These are phyloP conservation scores for Tenrec ecaudatus DNA, from an alignment of 2,113 vertebrate genomes.

Conservation along the genomic window DNA sequence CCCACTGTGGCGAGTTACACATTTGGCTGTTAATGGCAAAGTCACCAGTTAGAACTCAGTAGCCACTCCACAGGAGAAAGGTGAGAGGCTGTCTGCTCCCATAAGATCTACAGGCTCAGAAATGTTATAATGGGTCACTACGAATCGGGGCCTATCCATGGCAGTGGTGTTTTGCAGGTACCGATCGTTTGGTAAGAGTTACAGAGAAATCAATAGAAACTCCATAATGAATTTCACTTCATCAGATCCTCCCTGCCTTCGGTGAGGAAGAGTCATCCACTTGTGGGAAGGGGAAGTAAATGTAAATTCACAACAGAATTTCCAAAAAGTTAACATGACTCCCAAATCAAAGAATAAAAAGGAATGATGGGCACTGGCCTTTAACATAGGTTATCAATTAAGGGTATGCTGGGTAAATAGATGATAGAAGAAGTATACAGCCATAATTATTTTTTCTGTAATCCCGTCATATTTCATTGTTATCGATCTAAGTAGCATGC, in stretches of 20 bases:
- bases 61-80: too few relatives aligned
- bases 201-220: too few relatives aligned
- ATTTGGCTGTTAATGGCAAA: too few relatives aligned
- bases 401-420: constrained; percentile 4
- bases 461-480: not conserved
- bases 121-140: too few relatives aligned
- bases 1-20: too few relatives aligned
- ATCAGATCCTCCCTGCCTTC: not conserved
- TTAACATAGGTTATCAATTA: not conserved
- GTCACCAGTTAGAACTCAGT: too few relatives aligned
- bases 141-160: too few relatives aligned
- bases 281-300: not conserved
- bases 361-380: not conserved
- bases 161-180: too few relatives aligned
- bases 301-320: constrained; percentile 45
- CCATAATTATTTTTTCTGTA: not conserved
- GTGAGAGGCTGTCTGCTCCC: too few relatives aligned
- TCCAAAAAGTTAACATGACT: constrained; percentile 25
- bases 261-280: constrained; percentile 26
- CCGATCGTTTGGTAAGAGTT: too few relatives aligned
- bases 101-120: too few relatives aligned
- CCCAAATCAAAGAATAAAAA: constrained; percentile 45
- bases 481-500: constrained; percentile 27
- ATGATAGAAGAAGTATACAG: not conserved
- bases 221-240: too few relatives aligned